phyloP scores from a whole-genome alignment of 2,888 invertebrate genomes.

The Microctonus brassicae region DNA sequence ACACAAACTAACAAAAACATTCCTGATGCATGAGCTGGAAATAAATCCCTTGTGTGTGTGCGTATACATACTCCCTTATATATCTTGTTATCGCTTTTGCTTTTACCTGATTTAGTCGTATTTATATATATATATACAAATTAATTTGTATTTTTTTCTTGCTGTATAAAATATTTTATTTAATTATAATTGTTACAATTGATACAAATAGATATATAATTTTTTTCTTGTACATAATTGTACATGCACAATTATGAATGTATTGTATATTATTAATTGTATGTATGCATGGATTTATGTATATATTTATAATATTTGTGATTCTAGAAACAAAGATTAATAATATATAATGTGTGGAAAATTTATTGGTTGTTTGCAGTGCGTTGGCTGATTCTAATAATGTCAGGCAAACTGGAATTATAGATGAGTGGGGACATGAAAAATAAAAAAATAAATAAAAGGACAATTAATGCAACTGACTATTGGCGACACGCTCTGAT shows the following conservation, averaged over 20 bases:
- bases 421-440: slow-evolving; percentile 15
- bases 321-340: slow-evolving; percentile 10
- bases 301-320: neutral
- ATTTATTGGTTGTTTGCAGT: neutral
- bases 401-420: slow-evolving; percentile 21
- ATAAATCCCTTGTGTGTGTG: slow-evolving; percentile 32
- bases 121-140: neutral
- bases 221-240: no score
- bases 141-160: neutral
- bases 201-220: neutral
- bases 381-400: slow-evolving; percentile 30
- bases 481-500: slow-evolving; percentile 63
- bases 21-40: slow-evolving; percentile 57
- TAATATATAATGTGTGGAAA: neutral
- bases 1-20: slow-evolving; percentile 55
- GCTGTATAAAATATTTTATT: neutral
- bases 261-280: no score
- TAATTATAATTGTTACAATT: neutral
- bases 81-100: slow-evolving; percentile 18
- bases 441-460: slow-evolving; percentile 13
- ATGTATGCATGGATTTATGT: neutral
- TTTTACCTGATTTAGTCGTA: neutral
- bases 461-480: slow-evolving; percentile 52
- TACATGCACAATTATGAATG: no score
- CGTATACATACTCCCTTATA: slow-evolving; percentile 8